Evolutionary conservation across 2,113 vertebrate genomes (phyloP), one percentile per base, ranked within the genome.

Genomic region (Ptilonorhynchus violaceus): DNA sequence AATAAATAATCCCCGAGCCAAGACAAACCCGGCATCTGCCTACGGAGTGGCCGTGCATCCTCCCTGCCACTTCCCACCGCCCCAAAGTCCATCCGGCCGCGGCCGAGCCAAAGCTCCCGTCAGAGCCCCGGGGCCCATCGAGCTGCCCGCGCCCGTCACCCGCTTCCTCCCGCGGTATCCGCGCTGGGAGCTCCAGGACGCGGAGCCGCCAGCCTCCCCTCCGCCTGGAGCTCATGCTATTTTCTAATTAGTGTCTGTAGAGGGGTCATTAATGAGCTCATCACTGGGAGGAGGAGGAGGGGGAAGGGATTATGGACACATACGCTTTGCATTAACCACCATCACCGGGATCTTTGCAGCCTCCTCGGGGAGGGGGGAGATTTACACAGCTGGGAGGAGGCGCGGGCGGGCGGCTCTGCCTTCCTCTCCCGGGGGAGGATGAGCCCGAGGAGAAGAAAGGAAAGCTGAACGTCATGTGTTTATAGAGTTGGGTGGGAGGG

Each of bases 341-440:
- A 52, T 93, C 94, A 53, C 91, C 67, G 17, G 89, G 93, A 80
- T 84, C 89, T 90, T 46, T 76, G 66, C 92, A 82, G 77, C 24
- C 90, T 92, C 89, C 88, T 93, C 49, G 24, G 85, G 72, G 75
- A 86, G 35, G 79, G 76, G 90, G 93, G 66, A 95, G 93, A 92
- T 97, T 97, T 96, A 96, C 95, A 97, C 96, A 97, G 96, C 97
- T 97, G 97, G 95, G 93, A 94, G 93, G 95, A 95, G 94, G 89
- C 11, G 86, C 47, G 52, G 94, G 94, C 49, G 74, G 85, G 88
- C 66, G 49, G 90, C 78, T 85, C 80, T 96, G 97, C 96, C 93
- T 96, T 97, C 83, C 95, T 91, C 87, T 96, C 91, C 87, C 55
- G 1, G 37, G 73, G 81, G 92, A 96, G 86, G 93, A 92, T 86